Evolutionary conservation across 1,140 invertebrate species (phyloP).

Genomic region (Spodoptera litura): DNA sequence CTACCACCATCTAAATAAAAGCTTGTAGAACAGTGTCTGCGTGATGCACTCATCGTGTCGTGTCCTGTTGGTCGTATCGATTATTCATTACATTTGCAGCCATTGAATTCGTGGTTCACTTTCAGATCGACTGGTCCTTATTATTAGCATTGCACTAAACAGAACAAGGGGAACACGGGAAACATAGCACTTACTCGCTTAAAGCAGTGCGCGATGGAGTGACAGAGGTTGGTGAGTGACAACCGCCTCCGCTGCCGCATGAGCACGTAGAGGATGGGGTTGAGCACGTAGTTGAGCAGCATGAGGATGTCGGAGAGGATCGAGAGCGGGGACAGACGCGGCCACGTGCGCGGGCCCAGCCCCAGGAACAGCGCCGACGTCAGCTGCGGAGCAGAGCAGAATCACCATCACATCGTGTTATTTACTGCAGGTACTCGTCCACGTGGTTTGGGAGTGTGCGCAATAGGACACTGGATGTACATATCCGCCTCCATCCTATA

Average conservation of each 20-base stretch:
- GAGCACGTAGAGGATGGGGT: constrained; percentile 94
- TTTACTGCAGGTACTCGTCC: not conserved
- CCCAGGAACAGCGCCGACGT: constrained; percentile 73
- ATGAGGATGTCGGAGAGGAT: constrained; percentile 91
- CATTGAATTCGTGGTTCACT: no score
- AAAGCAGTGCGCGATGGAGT: constrained; percentile 71
- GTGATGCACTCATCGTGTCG: no score
- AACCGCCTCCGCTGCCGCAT: constrained; percentile 84
- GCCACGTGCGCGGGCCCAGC: constrained; percentile 58
- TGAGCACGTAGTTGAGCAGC: constrained; percentile 93
- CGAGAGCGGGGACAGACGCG: constrained; percentile 79
- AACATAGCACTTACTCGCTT: constrained; percentile 61
- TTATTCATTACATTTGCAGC: no score
- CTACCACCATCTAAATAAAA: no score
- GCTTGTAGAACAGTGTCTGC: no score
- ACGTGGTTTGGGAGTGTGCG: no score
- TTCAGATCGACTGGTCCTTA: no score
- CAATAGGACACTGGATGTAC: no score
- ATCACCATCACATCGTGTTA: not conserved
- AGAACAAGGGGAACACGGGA: no score
- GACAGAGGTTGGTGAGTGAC: constrained; percentile 61
- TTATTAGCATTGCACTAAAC: no score
- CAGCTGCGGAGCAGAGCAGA: constrained; percentile 54
- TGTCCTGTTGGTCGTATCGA: no score
- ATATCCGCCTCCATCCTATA: no score